A percentile compares a stretch with the other conserved stretches of the same genome.
These are phyloP conservation scores for Trichogramma dendrolimi DNA, from an alignment of 2,888 invertebrate species.

Conservation along the genomic window DNA sequence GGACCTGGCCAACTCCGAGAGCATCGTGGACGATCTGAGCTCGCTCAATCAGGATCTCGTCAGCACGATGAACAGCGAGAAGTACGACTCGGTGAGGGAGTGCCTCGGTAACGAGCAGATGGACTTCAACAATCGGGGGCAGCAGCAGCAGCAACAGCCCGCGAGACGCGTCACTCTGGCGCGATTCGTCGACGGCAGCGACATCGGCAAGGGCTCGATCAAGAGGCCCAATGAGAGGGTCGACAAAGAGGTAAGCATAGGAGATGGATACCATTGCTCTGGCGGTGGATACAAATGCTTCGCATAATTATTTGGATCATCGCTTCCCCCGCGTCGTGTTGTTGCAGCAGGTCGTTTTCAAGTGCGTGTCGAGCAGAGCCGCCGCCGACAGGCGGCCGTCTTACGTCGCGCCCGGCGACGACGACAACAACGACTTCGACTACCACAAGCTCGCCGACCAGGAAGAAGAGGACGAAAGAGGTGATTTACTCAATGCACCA, in stretches of 20 bases:
- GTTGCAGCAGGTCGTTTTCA: too few relatives aligned
- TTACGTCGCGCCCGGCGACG: too few relatives aligned
- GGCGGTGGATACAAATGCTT: too few relatives aligned
- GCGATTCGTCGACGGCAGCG: constrained; percentile 77
- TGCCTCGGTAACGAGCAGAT: constrained; percentile 55
- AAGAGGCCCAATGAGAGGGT: constrained; percentile 51
- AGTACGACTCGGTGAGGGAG: constrained; percentile 59
- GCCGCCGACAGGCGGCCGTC: too few relatives aligned
- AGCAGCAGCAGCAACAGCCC: constrained; percentile 49
- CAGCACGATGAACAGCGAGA: constrained; percentile 65
- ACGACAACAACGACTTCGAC: background rate
- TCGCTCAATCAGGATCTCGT: constrained; percentile 66
- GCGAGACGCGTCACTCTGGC: constrained; percentile 75
- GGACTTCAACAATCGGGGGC: constrained; percentile 34
- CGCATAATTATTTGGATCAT: too few relatives aligned
- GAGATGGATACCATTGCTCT: too few relatives aligned
- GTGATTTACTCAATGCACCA: constrained; percentile 38
- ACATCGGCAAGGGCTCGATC: constrained; percentile 75
- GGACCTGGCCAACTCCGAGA: constrained; percentile 72
- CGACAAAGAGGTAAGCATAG: constrained; percentile 34
- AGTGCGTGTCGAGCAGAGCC: too few relatives aligned
- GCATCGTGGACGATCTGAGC: constrained; percentile 74
- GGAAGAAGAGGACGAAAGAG: constrained; percentile 24
- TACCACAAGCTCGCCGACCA: constrained; percentile 12
- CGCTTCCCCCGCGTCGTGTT: too few relatives aligned